Evolutionary conservation across 2,888 invertebrate species (phyloP).

Genomic region (Andrena camellia): DNA sequence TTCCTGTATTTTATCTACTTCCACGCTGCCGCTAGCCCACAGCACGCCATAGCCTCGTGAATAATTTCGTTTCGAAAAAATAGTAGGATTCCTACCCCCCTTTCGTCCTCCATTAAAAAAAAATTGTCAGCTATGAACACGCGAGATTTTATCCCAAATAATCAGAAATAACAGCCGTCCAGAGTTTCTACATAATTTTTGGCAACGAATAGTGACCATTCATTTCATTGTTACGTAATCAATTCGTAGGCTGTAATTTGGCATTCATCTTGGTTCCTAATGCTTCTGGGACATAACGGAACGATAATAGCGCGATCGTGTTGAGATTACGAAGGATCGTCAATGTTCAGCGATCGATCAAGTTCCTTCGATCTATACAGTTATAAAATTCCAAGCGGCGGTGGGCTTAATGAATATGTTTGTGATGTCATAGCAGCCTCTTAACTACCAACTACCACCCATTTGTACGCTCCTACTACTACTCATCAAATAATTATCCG

Average conservation of each 20-base stretch:
- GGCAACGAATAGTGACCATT: conserved; percentile 33
- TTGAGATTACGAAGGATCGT: conserved; percentile 43
- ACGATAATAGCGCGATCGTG: conserved; percentile 55
- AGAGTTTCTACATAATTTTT: not conserved
- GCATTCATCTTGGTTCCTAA: conserved; percentile 35
- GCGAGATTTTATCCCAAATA: conserved; percentile 4
- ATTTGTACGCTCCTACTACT: not conserved
- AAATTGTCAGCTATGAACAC: not conserved
- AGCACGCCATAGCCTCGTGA: not conserved
- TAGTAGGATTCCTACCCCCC: not conserved
- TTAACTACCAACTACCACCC: not conserved
- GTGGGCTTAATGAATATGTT: not conserved
- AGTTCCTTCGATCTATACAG: conserved; percentile 29
- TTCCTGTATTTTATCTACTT: not conserved
- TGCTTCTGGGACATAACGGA: conserved; percentile 54
- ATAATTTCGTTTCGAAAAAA: not conserved
- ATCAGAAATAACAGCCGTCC: not conserved
- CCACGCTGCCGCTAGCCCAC: no score
- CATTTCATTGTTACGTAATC: conserved; percentile 53
- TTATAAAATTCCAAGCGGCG: not conserved
- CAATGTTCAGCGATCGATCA: conserved; percentile 11
- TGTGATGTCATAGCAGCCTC: not conserved
- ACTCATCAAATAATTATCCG: not conserved
- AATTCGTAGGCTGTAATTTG: conserved; percentile 44
- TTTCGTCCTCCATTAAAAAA: not conserved